Evolutionary conservation across 2,888 invertebrate species (phyloP).

Genomic region (Blera fallax): DNA sequence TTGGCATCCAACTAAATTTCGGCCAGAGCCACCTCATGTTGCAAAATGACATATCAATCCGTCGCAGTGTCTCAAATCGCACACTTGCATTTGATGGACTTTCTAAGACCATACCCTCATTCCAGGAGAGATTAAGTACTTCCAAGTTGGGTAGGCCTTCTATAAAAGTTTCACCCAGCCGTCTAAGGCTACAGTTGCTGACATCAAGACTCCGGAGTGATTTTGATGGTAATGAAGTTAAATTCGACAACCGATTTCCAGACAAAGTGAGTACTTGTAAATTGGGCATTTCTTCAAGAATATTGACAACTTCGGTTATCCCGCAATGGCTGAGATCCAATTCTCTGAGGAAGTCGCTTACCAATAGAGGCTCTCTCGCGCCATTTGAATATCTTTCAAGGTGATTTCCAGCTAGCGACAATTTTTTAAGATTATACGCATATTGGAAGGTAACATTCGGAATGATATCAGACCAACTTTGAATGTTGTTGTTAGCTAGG

Average conservation of each 20-base stretch:
- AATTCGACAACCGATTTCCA: constrained; percentile 82
- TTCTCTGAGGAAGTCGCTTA: constrained; percentile 84
- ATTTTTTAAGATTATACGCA: constrained; percentile 83
- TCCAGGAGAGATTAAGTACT: constrained; percentile 85
- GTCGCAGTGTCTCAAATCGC: constrained; percentile 83
- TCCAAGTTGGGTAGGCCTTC: constrained; percentile 84
- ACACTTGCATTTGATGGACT: constrained; percentile 78
- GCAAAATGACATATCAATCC: constrained; percentile 85
- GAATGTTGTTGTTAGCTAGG: constrained; percentile 85
- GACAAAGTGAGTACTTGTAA: constrained; percentile 83
- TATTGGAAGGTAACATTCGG: constrained; percentile 83
- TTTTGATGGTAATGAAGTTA: constrained; percentile 83
- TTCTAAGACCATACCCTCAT: constrained; percentile 83
- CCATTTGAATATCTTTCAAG: constrained; percentile 83
- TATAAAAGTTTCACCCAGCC: constrained; percentile 83
- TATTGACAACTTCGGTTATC: constrained; percentile 82
- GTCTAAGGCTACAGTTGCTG: constrained; percentile 84
- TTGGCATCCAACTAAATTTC: constrained; percentile 85
- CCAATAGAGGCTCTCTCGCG: constrained; percentile 83
- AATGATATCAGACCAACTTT: constrained; percentile 84
- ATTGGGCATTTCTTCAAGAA: constrained; percentile 82
- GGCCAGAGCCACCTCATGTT: constrained; percentile 84
- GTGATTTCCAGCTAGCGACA: constrained; percentile 86
- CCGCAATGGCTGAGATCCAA: constrained; percentile 86
- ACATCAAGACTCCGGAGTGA: constrained; percentile 84